A percentile compares a stretch with the other conserved stretches of the same genome.
Conservation (phyloP, 2,113 vertebrate species). For the Mugil cephalus region DNA sequence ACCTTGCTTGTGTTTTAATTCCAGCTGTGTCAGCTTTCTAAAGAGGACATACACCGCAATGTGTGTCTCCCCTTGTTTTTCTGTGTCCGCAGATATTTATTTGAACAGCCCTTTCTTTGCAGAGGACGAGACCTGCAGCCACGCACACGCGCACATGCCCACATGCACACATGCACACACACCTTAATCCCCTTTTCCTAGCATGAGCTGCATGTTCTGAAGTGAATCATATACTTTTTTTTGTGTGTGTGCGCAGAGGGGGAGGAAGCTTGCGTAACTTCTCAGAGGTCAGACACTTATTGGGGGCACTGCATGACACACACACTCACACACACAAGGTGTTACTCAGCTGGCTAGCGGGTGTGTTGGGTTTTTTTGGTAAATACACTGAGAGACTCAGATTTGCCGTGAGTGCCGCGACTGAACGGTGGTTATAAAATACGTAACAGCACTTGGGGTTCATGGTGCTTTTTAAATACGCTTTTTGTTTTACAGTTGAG, state of each 20-base stretch:
- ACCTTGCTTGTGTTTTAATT: background rate
- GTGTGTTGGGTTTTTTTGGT: conserved; percentile 16
- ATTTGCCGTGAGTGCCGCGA: too few relatives aligned
- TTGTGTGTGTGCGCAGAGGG: conserved; percentile 35
- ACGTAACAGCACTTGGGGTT: background rate
- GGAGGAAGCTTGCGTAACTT: conserved; percentile 65
- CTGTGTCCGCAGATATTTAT: background rate
- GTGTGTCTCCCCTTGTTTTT: conserved; percentile 2
- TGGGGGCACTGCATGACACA: conserved; percentile 53
- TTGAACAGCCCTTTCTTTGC: conserved; percentile 8
- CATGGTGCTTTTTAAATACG: background rate
- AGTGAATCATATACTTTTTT: conserved; percentile 35
- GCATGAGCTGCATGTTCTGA: conserved; percentile 10
- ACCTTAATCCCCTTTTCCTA: conserved; percentile 16
- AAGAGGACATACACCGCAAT: background rate
- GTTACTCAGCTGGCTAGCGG: conserved; percentile 44
- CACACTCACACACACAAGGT: conserved; percentile 21
- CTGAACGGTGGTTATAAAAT: background rate
- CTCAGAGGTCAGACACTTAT: conserved; percentile 61
- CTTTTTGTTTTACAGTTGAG: too few relatives aligned
- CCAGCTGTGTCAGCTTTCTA: conserved; percentile 26
- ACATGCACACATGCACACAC: conserved; percentile 1
- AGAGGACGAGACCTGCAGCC: conserved; percentile 17
- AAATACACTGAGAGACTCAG: background rate
- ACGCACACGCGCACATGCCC: conserved; percentile 1